phyloP scores from a whole-genome alignment of 2,113 vertebrate genomes.

The Myotis brandtii region DNA sequence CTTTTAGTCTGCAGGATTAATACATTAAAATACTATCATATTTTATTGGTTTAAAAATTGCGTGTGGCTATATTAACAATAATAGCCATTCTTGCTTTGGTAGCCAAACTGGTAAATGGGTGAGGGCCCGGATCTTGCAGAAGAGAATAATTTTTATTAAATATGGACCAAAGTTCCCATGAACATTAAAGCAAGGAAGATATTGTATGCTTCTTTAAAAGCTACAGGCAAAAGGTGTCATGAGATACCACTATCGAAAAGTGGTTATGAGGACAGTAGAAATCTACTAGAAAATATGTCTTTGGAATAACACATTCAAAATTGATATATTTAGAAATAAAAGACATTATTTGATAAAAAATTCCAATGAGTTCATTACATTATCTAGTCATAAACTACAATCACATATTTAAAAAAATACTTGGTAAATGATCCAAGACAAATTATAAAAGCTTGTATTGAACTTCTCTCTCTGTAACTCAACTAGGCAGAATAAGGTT shows the following conservation, averaged over 20 bases:
- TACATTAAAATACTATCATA: background rate
- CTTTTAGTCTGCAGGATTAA: background rate
- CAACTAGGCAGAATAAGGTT: background rate
- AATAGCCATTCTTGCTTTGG: background rate
- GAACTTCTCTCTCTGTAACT: background rate
- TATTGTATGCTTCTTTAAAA: background rate
- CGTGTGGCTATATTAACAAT: background rate
- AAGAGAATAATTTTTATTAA: background rate
- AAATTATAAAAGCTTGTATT: background rate
- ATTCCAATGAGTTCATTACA: background rate
- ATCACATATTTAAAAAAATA: background rate
- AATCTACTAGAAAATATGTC: background rate
- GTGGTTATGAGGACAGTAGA: background rate
- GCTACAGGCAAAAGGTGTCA: background rate
- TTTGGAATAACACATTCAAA: constrained; percentile 5
- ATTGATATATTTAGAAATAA: background rate
- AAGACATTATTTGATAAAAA: background rate
- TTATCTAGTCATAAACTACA: background rate
- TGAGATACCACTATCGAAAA: background rate
- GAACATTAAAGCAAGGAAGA: background rate
- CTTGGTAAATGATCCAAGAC: background rate
- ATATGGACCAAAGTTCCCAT: background rate
- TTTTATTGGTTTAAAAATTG: background rate
- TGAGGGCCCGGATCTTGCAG: background rate
- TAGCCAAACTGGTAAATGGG: background rate